A percentile compares a stretch with the other conserved stretches of the same genome.
These are phyloP conservation scores for Callaeas wilsoni DNA, from an alignment of 2,113 vertebrate genomes.

Conservation along the genomic window DNA sequence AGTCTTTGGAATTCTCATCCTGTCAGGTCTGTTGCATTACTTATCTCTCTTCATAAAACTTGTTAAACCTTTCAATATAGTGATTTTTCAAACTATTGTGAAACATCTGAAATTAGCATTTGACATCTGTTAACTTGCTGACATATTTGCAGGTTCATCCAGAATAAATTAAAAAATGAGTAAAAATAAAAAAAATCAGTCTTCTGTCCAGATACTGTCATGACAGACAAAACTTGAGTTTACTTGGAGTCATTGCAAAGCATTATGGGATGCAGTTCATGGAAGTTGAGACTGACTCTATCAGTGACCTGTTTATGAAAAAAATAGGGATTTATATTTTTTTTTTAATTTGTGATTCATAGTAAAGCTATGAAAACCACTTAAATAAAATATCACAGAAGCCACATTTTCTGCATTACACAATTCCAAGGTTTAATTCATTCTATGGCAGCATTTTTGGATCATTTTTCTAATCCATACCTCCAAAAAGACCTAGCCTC, in stretches of 20 bases:
- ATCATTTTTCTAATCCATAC: background rate
- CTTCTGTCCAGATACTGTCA: background rate
- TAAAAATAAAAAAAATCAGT: background rate
- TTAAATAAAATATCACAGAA: background rate
- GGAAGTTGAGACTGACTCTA: background rate
- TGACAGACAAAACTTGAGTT: background rate
- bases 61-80: background rate
- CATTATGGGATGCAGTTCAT: background rate
- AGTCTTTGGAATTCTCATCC: background rate
- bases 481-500: background rate
- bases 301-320: background rate
- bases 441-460: background rate
- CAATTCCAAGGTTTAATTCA: background rate
- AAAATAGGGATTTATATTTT: background rate
- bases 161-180: background rate
- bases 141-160: background rate
- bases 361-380: background rate
- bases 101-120: constrained; percentile 7
- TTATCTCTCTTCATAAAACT: background rate
- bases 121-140: background rate
- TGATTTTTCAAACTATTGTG: constrained; percentile 3
- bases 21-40: background rate
- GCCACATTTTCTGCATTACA: background rate
- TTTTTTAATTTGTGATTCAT: background rate
- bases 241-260: background rate